Conservation (phyloP, 1,140 invertebrate species). For the Apis dorsata region DNA sequence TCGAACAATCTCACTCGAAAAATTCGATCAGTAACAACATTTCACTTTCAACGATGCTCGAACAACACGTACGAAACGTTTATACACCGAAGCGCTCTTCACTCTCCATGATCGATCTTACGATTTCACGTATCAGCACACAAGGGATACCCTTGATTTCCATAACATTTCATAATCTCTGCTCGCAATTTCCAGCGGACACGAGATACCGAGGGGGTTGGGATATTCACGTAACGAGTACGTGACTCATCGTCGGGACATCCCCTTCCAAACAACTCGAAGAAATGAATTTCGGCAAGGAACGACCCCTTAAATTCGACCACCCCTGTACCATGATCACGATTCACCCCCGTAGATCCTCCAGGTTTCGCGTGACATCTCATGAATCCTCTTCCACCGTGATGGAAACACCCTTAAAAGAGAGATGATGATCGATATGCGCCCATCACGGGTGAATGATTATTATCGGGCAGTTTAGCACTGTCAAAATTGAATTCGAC, state of each 20-base stretch:
- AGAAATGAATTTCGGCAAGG: constrained; percentile 61
- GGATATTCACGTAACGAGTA: constrained; percentile 31
- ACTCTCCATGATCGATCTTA: not conserved
- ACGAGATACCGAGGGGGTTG: not conserved
- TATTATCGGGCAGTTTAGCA: constrained; percentile 21
- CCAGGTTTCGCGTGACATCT: constrained; percentile 31
- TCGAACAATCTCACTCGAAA: not conserved
- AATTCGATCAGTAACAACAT: not conserved
- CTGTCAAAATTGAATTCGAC: constrained; percentile 6
- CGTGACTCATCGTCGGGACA: constrained; percentile 51
- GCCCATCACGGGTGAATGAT: constrained; percentile 20
- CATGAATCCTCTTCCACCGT: constrained; percentile 31
- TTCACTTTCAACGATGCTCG: constrained; percentile 1
- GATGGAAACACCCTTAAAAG: constrained; percentile 33
- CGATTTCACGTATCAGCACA: constrained; percentile 5
- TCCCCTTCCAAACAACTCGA: constrained; percentile 51
- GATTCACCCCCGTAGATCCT: constrained; percentile 25
- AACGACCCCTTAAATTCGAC: constrained; percentile 64
- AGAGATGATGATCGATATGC: constrained; percentile 32
- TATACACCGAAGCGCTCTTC: not conserved
- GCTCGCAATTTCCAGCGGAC: constrained; percentile 43
- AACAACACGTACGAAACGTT: not conserved
- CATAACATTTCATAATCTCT: constrained; percentile 34
- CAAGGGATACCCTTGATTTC: not conserved
- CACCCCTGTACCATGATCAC: constrained; percentile 31